Evolutionary conservation across 2,113 vertebrate genomes (phyloP).

Genomic region (Prunella himalayana): DNA sequence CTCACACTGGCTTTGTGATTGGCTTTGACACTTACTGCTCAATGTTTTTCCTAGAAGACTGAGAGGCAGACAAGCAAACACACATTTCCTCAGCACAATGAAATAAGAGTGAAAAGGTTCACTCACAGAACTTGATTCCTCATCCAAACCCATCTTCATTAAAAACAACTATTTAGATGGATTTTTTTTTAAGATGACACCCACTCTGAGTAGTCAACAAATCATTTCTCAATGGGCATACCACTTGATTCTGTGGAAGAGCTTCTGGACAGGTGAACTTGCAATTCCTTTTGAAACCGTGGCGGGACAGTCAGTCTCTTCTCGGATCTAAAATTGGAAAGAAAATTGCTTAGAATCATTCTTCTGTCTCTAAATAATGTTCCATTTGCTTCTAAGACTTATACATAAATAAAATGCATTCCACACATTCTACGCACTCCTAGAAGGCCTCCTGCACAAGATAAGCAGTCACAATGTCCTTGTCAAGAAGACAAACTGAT

Average conservation of each 20-base stretch:
- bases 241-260: slow-evolving; percentile 63
- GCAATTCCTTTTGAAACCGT: slow-evolving; percentile 66
- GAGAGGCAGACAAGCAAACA: background rate
- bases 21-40: background rate
- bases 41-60: background rate
- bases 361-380: background rate
- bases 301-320: slow-evolving; percentile 66
- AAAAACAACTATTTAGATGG: background rate
- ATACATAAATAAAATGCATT: background rate
- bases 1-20: background rate
- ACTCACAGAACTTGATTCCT: background rate
- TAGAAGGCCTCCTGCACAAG: background rate
- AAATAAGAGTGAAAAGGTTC: background rate
- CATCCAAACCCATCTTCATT: background rate
- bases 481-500: background rate
- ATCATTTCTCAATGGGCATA: background rate
- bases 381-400: background rate
- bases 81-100: background rate
- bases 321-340: slow-evolving; percentile 60
- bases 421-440: background rate
- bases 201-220: background rate
- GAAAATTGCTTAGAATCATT: background rate
- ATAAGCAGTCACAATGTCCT: background rate
- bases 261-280: slow-evolving; percentile 61
- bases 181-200: background rate